Base-by-base conservation (phyloP, 2,113 vertebrate genomes). In the Nycticebus coucang region DNA sequence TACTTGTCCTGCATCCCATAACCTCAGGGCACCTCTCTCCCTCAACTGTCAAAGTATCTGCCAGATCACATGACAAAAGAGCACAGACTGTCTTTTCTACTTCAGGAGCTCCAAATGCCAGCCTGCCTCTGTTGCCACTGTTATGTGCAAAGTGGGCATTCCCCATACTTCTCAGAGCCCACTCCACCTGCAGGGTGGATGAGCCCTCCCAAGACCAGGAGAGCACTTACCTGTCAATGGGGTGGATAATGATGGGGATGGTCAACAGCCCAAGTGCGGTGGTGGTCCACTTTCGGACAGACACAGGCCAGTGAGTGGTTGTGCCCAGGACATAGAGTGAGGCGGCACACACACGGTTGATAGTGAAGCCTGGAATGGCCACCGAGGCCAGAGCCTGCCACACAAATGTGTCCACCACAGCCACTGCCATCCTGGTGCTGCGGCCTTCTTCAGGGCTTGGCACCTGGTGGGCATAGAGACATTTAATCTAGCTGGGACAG, bases 301-400 rank as follows among this genome's bases (percentile, higher is more conserved):
- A 96, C 79, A 99, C 98, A 0, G 99, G 99, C 99, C 98, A 99
- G 95, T 97, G 99, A 26, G 99, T 99, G 92, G 98, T 93, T 22
- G 97, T 89, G 4, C 98, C 98, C 98, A 99, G 98, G 97, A 99
- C 87, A 89, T 98, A 98, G 53, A 99, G 99, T 0, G 99, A 99
- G 19, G 98, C 97, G 0, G 99, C 99, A 0, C 99, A 99, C 59
- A 99, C 96, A 0, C 99, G 99, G 98, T 99, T 99, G 97, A 99
- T 99, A 93, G 99, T 99, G 98, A 99, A 98, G 71, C 99, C 99
- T 0, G 99, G 99, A 97, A 99, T 99, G 93, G 98, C 99, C 77
- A 99, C 99, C 0, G 99, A 99, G 71, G 99, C 99, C 94, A 99
- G 97, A 33, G 99, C 98, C 98, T 99, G 99, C 99, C 99, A 99